Conservation (phyloP, 2,888 invertebrate genomes). For the Eucriotettix oculatus region DNA sequence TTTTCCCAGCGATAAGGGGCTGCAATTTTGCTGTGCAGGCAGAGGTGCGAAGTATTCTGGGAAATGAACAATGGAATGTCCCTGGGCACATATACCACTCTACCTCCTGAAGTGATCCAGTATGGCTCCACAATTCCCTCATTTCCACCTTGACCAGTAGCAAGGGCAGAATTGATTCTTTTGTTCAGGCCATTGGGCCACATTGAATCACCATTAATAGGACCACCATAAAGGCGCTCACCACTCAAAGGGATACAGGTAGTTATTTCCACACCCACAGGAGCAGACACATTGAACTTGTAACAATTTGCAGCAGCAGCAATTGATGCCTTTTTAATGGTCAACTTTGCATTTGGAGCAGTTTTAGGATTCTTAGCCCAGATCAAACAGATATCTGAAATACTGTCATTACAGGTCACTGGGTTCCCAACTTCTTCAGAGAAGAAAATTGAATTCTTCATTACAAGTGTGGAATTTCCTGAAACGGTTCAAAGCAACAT, state of each 20-base stretch:
- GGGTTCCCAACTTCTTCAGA: not conserved
- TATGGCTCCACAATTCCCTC: constrained; percentile 7
- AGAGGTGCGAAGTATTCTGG: constrained; percentile 6
- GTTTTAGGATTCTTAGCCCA: not conserved
- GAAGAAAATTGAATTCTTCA: not conserved
- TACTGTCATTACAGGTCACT: not conserved
- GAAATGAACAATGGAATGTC: constrained; percentile 8
- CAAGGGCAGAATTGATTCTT: constrained; percentile 3
- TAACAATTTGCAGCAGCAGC: not conserved
- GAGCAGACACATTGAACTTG: not conserved
- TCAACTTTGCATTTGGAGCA: not conserved
- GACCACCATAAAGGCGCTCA: constrained; percentile 35
- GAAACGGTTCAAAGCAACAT: not conserved
- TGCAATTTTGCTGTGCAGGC: constrained; percentile 3
- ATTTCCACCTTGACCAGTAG: constrained; percentile 2
- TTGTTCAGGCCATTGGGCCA: constrained; percentile 6
- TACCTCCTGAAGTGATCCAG: constrained; percentile 8
- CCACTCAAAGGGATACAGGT: not conserved
- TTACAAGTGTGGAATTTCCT: not conserved
- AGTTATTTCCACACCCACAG: not conserved
- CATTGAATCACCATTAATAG: constrained; percentile 25
- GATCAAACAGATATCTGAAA: not conserved
- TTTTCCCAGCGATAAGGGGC: constrained; percentile 4
- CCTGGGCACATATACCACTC: constrained; percentile 4
- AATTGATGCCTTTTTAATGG: not conserved